phyloP scores from a whole-genome alignment of 2,113 vertebrate genomes.

The Cinclus mexicanus region DNA sequence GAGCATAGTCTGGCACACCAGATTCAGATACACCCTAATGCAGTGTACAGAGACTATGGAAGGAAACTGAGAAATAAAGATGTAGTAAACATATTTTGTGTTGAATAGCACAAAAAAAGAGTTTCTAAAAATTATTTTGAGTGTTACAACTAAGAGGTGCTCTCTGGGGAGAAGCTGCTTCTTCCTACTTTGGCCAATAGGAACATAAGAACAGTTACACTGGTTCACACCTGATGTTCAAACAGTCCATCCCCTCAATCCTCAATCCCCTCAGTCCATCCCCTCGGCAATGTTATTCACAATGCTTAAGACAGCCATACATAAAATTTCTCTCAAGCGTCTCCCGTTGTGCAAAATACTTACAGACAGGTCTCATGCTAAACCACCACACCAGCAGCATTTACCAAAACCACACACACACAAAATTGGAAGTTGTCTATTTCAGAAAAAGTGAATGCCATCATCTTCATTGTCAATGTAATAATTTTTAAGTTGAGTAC shows the following conservation, averaged over 20 bases:
- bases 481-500: not conserved
- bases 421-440: not conserved
- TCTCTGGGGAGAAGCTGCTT: not conserved
- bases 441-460: not conserved
- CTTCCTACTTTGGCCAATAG: not conserved
- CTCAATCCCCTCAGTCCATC: not conserved
- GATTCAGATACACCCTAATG: not conserved
- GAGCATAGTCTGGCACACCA: not conserved
- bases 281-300: fast-evolving
- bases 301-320: not conserved
- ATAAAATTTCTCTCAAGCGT: not conserved
- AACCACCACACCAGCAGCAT: not conserved
- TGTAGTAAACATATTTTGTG: not conserved
- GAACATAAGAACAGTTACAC: not conserved
- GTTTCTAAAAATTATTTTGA: not conserved
- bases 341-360: not conserved
- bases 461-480: not conserved
- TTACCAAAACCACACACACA: not conserved
- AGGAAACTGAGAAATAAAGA: not conserved
- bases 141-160: not conserved
- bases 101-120: not conserved
- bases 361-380: not conserved
- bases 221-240: not conserved
- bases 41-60: not conserved
- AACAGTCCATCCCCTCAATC: not conserved